These are phyloP conservation scores for Pseudopleuronectes americanus DNA, from an alignment of 2,797 vertebrate genomes.

Conservation along the genomic window DNA sequence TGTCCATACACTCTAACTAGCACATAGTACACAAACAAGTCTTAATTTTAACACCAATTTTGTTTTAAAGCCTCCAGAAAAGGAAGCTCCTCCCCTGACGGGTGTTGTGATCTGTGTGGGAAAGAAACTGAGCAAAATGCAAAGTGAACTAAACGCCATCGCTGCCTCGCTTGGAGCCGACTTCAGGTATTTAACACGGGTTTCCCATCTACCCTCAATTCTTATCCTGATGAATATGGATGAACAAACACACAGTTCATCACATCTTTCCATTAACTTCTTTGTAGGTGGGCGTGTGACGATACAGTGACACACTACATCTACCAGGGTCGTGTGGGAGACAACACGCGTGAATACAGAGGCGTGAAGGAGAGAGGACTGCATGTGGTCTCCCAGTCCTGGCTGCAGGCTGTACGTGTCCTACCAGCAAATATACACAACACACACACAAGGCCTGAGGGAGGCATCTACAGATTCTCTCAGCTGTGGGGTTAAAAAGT, in stretches of 20 bases:
- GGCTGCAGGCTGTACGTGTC: conserved; percentile 91
- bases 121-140: conserved; percentile 94
- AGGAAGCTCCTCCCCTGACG: conserved; percentile 80
- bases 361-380: conserved; percentile 92
- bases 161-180: conserved; percentile 96
- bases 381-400: conserved; percentile 94
- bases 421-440: not conserved
- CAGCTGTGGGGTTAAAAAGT: no score
- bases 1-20: not conserved
- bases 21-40: not conserved
- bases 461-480: no score
- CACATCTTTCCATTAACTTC: not conserved
- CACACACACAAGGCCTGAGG: no score
- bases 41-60: not conserved
- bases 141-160: conserved; percentile 90
- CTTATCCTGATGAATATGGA: not conserved
- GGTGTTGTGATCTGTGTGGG: conserved; percentile 92
- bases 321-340: conserved; percentile 94
- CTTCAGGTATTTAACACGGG: conserved; percentile 86
- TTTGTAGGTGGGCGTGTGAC: conserved; percentile 93
- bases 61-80: conserved; percentile 51
- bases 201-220: not conserved
- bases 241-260: not conserved
- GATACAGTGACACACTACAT: conserved; percentile 97
- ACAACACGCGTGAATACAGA: conserved; percentile 93